These are phyloP conservation scores for Scaeva pyrastri DNA, from an alignment of 2,888 invertebrate species.

Conservation along the genomic window DNA sequence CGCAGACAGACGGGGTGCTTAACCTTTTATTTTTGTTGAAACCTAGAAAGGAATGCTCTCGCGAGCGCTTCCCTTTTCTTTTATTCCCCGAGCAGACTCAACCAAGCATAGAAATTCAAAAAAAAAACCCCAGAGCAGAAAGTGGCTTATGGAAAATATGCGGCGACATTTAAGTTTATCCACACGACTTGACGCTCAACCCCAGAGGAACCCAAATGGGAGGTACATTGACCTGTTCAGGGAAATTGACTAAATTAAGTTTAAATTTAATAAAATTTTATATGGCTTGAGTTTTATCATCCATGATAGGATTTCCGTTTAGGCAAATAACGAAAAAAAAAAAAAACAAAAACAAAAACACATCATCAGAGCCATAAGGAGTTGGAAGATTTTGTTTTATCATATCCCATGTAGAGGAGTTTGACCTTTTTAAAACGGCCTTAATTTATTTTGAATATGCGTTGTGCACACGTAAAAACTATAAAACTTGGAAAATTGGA, in stretches of 20 bases:
- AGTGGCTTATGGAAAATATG: constrained; percentile 25
- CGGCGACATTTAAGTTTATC: constrained; percentile 42
- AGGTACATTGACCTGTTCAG: constrained; percentile 31
- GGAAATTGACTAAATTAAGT: constrained; percentile 29
- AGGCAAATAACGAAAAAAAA: too few species aligned
- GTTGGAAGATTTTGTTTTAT: too few species aligned
- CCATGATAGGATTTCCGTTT: neutral
- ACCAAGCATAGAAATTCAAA: constrained; percentile 8
- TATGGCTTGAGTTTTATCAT: neutral
- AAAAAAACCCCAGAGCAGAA: constrained; percentile 21
- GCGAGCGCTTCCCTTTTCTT: constrained; percentile 6
- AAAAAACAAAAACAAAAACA: neutral
- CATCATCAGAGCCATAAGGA: neutral
- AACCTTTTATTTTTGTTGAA: constrained; percentile 44
- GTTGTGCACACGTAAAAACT: too few species aligned
- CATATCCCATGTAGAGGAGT: too few species aligned
- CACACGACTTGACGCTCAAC: constrained; percentile 10
- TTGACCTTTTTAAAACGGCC: too few species aligned
- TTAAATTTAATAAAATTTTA: constrained; percentile 5
- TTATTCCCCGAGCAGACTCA: neutral
- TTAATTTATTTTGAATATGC: too few species aligned
- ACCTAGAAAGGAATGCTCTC: constrained; percentile 36
- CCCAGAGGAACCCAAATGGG: neutral
- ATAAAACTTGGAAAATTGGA: neutral
- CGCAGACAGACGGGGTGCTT: constrained; percentile 43